Conservation (phyloP, 1,140 invertebrate genomes). For the Lutraria rhynchaena region DNA sequence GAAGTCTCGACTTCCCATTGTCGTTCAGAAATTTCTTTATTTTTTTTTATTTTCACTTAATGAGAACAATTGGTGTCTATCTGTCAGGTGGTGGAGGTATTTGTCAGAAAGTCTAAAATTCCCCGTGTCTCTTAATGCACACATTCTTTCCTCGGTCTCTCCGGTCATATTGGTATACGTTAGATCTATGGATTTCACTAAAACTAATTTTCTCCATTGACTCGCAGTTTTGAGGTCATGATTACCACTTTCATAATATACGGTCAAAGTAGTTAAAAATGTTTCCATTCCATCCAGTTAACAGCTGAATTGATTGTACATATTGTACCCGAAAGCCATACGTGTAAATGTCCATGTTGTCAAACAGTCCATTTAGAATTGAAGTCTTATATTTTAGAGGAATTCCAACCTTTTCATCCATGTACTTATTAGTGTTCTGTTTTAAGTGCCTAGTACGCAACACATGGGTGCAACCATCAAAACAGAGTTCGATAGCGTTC, state of each 20-base stretch:
- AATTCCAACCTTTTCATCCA: constrained; percentile 17
- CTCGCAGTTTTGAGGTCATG: constrained; percentile 35
- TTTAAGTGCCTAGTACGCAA: constrained; percentile 12
- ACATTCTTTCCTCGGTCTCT: constrained; percentile 18
- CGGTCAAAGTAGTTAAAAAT: no score
- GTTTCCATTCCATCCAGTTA: no score
- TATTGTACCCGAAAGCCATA: no score
- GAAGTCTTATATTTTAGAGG: neutral
- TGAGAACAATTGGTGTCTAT: no score
- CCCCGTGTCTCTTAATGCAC: constrained; percentile 32
- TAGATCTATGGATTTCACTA: constrained; percentile 38
- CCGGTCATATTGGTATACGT: constrained; percentile 14
- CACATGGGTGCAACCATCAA: neutral
- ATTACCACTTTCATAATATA: constrained; percentile 48
- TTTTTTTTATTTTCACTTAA: no score
- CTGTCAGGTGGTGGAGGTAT: neutral
- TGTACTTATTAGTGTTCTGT: neutral
- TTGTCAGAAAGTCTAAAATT: constrained; percentile 17
- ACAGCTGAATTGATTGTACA: no score
- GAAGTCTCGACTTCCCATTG: no score
- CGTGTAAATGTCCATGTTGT: no score
- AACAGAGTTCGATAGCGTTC: neutral
- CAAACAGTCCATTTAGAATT: no score
- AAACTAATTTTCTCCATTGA: constrained; percentile 23
- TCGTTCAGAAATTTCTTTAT: no score